These are phyloP conservation scores for Stichodactyla mertensii DNA, from an alignment of 64 coral and sea anemone species.

Conservation along the genomic window DNA sequence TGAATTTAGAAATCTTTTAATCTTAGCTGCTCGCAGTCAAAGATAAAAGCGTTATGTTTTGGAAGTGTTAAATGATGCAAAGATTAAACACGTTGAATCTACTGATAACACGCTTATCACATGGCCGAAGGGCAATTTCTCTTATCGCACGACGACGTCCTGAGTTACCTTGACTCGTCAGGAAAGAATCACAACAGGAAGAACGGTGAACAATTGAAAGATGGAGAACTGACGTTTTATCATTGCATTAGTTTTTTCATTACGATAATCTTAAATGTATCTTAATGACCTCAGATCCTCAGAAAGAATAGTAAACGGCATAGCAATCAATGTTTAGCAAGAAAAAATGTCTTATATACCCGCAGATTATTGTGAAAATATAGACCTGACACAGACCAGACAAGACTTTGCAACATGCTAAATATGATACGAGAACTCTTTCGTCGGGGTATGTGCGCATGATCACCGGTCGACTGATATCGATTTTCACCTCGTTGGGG, in stretches of 20 bases:
- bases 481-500: no score
- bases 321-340: neutral
- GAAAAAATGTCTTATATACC: no score
- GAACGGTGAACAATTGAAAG: neutral
- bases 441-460: no score
- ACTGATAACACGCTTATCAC: constrained; percentile 5
- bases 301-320: neutral
- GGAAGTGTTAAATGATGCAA: constrained; percentile 5
- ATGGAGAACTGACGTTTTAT: neutral
- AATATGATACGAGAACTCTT: no score
- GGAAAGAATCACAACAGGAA: neutral
- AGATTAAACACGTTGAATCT: constrained; percentile 6
- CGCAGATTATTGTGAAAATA: no score
- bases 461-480: no score
- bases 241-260: neutral
- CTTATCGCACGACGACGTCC: neutral
- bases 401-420: no score
- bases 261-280: neutral
- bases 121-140: neutral
- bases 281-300: neutral
- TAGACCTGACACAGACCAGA: no score
- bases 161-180: neutral
- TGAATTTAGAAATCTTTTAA: neutral
- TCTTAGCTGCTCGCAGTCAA: neutral
- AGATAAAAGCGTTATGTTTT: constrained; percentile 1